Base-by-base conservation (phyloP, 1,140 invertebrate genomes). In the Andricus grossulariae region DNA sequence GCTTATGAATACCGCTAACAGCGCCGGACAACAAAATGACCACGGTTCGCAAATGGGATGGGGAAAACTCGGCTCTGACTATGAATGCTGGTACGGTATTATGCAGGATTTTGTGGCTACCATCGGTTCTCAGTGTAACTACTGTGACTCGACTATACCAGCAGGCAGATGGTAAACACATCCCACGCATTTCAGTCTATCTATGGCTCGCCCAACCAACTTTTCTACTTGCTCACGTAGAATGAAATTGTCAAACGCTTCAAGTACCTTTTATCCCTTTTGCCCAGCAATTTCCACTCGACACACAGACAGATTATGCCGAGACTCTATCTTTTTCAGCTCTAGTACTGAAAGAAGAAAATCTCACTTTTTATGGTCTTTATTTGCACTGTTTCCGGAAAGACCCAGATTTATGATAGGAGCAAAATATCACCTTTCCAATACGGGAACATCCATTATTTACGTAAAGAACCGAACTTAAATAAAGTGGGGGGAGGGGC, bases 1-100 rank as follows among this genome's bases (percentile, higher is more conserved):
- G 60, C 60, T 66, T 66, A 66, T 66, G 60, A 66, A 66, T 66
- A 39, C 60, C 60, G 60, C 60, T 39, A 66, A 66, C 60, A 66
- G 60, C 32, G 60, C 39, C 39, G 25, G 60, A 66, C 60, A 66
- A 66, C 60, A 45, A 66, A 66, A 66, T 66, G n/a, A 66, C 57
- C 45, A 66, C 10, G 15, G 60, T 66, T 66, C 5, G 25, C 15
- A 15, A 66, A 32, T 66, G 60, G 60, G 12, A n/a, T n/a, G 60
- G 60, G 60, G 32, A 66, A 66, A 66, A 66, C 60, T 66, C 21
- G 15, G 16, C 15, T 66, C 60, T 66, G 60, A 45, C 60, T 66
- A 66, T 66, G 60, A 66, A 66, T 39, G 60, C 32, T 66, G 60
- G 13, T 25, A 39, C 25, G 60, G 60, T 66, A 66, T 66, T 66